A percentile compares a stretch with the other conserved stretches of the same genome.
Evolutionary conservation across 1,140 invertebrate genomes (phyloP).

Genomic region (Agrypnia vestita): DNA sequence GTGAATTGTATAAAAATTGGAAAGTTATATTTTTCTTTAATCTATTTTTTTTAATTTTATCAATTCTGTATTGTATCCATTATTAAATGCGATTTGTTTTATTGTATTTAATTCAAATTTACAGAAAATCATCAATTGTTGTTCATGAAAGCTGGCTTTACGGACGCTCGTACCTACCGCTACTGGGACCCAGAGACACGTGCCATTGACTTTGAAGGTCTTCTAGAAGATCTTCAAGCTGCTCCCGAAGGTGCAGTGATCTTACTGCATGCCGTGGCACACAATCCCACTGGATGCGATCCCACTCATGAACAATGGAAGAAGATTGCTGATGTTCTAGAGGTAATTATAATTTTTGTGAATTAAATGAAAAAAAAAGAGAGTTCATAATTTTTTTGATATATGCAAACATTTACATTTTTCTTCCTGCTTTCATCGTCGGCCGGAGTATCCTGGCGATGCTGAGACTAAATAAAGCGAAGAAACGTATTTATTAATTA

Average conservation of each 20-base stretch:
- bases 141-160: constrained; percentile 91
- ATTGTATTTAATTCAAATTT: constrained; percentile 33
- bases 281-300: constrained; percentile 98
- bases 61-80: no score
- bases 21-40: no score
- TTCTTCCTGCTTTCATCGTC: no score
- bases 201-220: constrained; percentile 88
- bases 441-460: no score
- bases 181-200: constrained; percentile 92
- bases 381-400: no score
- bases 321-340: constrained; percentile 85
- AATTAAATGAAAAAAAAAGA: constrained; percentile 15
- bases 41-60: no score
- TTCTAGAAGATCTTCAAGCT: constrained; percentile 85
- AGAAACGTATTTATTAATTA: no score
- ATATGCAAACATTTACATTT: no score
- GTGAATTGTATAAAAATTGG: no score
- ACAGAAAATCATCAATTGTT: constrained; percentile 93
- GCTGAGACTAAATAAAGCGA: no score
- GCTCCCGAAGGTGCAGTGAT: constrained; percentile 93
- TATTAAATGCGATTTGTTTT: no score
- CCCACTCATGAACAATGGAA: constrained; percentile 90
- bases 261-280: constrained; percentile 96
- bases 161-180: constrained; percentile 86
- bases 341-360: constrained; percentile 67